Evolutionary conservation across 2,888 invertebrate genomes (phyloP).

Genomic region (Abscondita cerata): DNA sequence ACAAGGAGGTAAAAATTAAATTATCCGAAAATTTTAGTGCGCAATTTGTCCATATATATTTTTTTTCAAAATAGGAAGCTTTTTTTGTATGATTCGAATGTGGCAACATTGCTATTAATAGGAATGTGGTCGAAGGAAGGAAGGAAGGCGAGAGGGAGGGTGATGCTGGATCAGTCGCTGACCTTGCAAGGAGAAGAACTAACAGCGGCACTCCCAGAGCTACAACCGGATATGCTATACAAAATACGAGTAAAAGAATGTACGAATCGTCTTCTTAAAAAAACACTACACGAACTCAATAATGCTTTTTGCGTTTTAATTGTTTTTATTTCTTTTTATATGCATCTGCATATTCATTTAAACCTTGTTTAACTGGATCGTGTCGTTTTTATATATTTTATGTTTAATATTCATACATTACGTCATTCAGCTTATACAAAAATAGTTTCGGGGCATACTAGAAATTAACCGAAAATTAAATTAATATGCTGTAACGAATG

Average conservation of each 20-base stretch:
- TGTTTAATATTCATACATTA: too few species aligned
- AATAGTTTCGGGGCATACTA: too few species aligned
- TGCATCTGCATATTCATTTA: not conserved
- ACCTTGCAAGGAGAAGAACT: conserved; percentile 58
- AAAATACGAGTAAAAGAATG: conserved; percentile 35
- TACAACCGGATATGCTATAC: conserved; percentile 54
- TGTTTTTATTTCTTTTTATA: conserved; percentile 17
- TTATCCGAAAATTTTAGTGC: too few species aligned
- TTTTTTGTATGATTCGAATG: conserved; percentile 9
- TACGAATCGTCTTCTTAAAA: conserved; percentile 26
- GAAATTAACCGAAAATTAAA: too few species aligned
- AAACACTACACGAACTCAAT: conserved; percentile 30
- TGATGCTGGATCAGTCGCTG: conserved; percentile 59
- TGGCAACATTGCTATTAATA: conserved; percentile 48
- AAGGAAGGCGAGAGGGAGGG: conserved; percentile 50
- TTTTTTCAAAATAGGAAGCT: too few species aligned
- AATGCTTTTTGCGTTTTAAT: conserved; percentile 31
- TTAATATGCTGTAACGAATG: too few species aligned
- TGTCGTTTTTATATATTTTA: too few species aligned
- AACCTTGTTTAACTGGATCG: not conserved
- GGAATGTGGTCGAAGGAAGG: conserved; percentile 57
- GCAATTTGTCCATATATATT: too few species aligned
- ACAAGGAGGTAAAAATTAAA: not conserved
- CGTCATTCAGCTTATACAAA: too few species aligned
- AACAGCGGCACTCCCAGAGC: conserved; percentile 39